Evolutionary conservation across 2,797 vertebrate species (phyloP).

Genomic region (Prunella strophiata): DNA sequence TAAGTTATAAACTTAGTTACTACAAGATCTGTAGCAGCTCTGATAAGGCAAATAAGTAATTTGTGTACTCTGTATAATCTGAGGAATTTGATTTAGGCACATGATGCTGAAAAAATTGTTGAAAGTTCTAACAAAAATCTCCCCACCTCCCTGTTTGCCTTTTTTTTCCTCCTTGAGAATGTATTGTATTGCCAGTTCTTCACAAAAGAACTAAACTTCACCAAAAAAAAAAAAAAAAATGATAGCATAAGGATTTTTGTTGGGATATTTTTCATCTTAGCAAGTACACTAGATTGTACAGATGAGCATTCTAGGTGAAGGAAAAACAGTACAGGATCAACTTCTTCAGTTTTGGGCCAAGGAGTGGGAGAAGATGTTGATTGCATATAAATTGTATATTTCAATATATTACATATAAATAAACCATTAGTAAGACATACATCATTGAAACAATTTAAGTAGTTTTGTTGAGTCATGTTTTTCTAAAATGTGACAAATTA

Average conservation of each 20-base stretch:
- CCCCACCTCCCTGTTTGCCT: neutral
- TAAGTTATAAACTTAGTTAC: neutral
- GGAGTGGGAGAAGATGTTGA: neutral
- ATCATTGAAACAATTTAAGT: neutral
- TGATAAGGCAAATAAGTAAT: slow-evolving; percentile 16
- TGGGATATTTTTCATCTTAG: neutral
- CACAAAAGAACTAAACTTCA: neutral
- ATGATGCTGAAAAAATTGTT: neutral
- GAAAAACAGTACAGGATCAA: neutral
- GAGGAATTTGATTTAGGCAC: neutral
- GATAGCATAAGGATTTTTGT: neutral
- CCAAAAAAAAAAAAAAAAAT: neutral
- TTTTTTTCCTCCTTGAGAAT: neutral
- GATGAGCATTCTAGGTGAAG: neutral
- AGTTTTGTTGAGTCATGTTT: neutral
- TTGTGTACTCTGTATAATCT: neutral
- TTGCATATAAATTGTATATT: neutral
- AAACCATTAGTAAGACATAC: neutral
- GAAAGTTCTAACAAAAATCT: neutral
- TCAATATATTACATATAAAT: neutral
- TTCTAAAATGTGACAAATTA: neutral
- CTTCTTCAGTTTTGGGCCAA: neutral
- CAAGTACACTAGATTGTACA: neutral
- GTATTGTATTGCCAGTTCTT: neutral
- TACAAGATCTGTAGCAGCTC: neutral